Base-by-base conservation (phyloP, 2,888 invertebrate genomes). In the Allacma fusca region DNA sequence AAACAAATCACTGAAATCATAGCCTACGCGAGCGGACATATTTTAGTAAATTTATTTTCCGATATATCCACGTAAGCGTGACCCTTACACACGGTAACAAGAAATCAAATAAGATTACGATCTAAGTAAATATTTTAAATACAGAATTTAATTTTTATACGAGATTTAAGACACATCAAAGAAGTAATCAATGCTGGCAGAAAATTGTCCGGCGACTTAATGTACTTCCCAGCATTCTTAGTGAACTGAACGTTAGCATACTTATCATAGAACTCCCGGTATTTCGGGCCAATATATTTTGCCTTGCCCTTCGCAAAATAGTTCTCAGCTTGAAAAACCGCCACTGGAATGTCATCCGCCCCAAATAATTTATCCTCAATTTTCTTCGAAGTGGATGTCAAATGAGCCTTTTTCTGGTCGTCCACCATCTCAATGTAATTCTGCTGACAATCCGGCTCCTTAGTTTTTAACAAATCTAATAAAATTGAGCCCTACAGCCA, bases 201-300 rank as follows among this genome's bases (percentile, higher is more conserved):
- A 91, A 9, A 98, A 86, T 95, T 93, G 84, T 93, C 91, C 0
- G 96, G 95, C 40, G 95, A 95, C 88, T 94, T 96, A 78, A 97
- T 91, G 87, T 98, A 97, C 87, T 98, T 98, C 80, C 94, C 94
- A 0, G 92, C 92, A 88, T 97, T 96, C 88, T 97, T 97, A 26
- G 96, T 94, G 87, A 98, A 98, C 77, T 93, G 91, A 67, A 94
- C 89, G 62, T 89, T 87, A 0, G 92, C 88, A 87, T 88, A 91
- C 89, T 89, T 90, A 85, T 92, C 92, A 87, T 92, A 92, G 87
- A 96, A 94, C 73, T 91, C 89, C 85, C 91, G 90, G 88, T 98
- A 98, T 84, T 91, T 91, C 1, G 96, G 96, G 83, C 96, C 89
- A 80, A 98, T 90, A 79, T 93, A 91, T 85, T 95, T 94, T 94